Conservation (phyloP, 2,113 vertebrate species). For the Micronisus gabar region DNA sequence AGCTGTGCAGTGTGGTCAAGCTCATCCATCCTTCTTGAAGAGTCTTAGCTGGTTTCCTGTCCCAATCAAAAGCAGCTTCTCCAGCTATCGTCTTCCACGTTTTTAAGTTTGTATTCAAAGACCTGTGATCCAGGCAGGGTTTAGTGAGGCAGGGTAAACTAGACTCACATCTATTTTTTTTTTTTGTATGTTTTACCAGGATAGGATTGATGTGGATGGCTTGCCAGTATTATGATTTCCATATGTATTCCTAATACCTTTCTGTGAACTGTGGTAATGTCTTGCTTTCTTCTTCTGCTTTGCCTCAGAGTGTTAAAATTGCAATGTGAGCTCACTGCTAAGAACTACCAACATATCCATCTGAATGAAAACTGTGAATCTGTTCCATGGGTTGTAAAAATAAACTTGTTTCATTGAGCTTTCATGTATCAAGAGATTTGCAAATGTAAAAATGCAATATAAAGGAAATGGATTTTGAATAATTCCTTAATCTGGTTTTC, state of each 20-base stretch:
- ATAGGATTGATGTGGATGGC: neutral
- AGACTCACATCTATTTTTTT: neutral
- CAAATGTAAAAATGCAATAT: conserved; percentile 26
- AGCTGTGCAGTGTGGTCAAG: neutral
- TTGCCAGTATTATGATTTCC: neutral
- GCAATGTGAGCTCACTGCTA: neutral
- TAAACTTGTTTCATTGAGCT: conserved; percentile 19
- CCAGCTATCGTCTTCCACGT: rapidly evolving
- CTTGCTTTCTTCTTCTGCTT: neutral
- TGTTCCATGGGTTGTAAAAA: conserved; percentile 26
- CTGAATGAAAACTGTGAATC: conserved; percentile 22
- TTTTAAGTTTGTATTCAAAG: neutral
- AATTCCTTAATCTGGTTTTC: conserved; percentile 43
- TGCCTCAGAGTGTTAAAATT: neutral
- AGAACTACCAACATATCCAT: neutral
- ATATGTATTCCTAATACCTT: neutral
- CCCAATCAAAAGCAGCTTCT: neutral
- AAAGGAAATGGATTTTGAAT: conserved; percentile 19
- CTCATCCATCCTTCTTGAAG: neutral
- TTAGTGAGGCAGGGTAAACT: neutral
- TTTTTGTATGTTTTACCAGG: neutral
- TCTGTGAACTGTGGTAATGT: neutral
- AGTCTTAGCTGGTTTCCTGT: neutral
- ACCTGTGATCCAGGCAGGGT: neutral
- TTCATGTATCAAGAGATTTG: conserved; percentile 17